Evolutionary conservation across 2,113 vertebrate genomes (phyloP).

Genomic region (Podarcis muralis): DNA sequence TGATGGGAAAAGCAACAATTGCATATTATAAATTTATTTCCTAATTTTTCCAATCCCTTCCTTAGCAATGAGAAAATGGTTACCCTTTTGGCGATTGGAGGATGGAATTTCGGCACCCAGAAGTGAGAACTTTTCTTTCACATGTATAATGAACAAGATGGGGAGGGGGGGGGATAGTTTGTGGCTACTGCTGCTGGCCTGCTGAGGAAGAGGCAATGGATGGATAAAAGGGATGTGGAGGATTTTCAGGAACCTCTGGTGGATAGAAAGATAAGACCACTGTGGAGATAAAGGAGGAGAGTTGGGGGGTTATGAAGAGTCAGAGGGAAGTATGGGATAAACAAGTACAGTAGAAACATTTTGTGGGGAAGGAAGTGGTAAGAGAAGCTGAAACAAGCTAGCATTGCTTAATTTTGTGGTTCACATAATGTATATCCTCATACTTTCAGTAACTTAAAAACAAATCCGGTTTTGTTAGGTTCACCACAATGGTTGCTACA

Average conservation of each 20-base stretch:
- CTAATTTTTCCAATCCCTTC: background rate
- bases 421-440: background rate
- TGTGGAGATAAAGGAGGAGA: rapidly evolving
- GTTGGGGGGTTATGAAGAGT: background rate
- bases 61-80: conserved; percentile 63
- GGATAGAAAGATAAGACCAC: background rate
- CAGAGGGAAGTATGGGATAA: background rate
- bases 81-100: conserved; percentile 73
- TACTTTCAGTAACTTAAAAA: background rate
- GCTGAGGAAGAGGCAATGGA: background rate
- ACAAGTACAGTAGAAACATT: background rate
- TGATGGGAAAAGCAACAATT: background rate
- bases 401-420: background rate
- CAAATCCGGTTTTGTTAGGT: conserved; percentile 62
- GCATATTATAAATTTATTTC: background rate
- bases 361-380: background rate
- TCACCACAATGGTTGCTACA: conserved; percentile 78
- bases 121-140: conserved; percentile 62
- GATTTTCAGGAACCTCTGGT: background rate
- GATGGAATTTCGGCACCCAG: conserved; percentile 75
- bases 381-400: background rate
- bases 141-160: background rate
- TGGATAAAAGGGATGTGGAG: background rate
- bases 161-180: background rate
- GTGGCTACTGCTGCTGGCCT: background rate